These are phyloP conservation scores for Pseudois nayaur DNA, from an alignment of 2,113 vertebrate species.

Conservation along the genomic window DNA sequence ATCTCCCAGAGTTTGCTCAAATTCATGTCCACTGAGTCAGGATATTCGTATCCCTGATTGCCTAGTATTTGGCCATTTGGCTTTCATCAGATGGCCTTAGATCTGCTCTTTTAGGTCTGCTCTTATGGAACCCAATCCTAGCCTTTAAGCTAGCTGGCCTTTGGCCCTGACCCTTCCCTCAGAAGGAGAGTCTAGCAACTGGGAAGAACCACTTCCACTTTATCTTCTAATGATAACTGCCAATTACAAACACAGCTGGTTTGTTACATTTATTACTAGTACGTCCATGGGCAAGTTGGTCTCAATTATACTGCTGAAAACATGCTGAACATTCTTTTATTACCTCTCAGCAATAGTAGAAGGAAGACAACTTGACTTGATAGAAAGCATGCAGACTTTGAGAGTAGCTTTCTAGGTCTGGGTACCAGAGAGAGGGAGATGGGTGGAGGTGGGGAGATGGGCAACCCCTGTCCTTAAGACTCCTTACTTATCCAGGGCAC, in stretches of 20 bases:
- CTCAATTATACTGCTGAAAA: background rate
- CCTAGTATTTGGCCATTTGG: background rate
- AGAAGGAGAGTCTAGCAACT: background rate
- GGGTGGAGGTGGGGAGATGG: background rate
- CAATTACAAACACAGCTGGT: background rate
- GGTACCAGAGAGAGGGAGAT: background rate
- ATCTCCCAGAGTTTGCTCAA: background rate
- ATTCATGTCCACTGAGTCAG: background rate
- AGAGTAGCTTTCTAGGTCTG: constrained; percentile 48
- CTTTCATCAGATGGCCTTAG: background rate
- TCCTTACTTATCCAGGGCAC: background rate
- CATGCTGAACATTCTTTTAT: background rate
- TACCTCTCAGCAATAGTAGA: background rate
- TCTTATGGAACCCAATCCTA: background rate
- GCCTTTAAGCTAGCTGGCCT: background rate
- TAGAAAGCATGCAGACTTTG: background rate
- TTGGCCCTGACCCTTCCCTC: background rate
- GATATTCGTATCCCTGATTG: background rate
- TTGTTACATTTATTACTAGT: background rate
- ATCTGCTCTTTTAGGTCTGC: background rate
- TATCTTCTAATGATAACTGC: background rate
- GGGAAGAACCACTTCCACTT: background rate
- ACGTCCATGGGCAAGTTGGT: background rate
- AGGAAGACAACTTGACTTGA: background rate
- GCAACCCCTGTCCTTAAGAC: background rate